A percentile compares a stretch with the other conserved stretches of the same genome.
phyloP scores from a whole-genome alignment of 2,113 vertebrate genomes.

The Pristiophorus japonicus region DNA sequence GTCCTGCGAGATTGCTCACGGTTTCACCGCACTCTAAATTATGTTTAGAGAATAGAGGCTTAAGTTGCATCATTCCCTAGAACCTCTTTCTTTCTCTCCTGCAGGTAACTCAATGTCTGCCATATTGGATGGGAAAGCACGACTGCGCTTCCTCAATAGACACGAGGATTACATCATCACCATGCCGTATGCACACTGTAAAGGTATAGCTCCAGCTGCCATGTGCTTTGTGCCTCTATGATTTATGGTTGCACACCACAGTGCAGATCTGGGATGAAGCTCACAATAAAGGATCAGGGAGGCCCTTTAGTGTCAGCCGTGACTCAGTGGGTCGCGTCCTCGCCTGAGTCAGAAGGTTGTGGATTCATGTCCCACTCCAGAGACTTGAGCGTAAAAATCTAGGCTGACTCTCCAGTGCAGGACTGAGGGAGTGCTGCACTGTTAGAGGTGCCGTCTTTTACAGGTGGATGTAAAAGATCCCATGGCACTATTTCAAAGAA shows the following conservation, averaged over 20 bases:
- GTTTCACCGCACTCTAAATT: background rate
- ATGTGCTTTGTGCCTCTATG: too few species aligned
- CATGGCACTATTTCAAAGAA: too few species aligned
- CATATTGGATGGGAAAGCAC: constrained; percentile 83
- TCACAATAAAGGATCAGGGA: background rate
- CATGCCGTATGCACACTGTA: constrained; percentile 95
- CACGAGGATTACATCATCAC: constrained; percentile 86
- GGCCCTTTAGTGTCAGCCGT: background rate
- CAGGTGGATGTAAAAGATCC: too few species aligned
- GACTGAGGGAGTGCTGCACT: too few species aligned
- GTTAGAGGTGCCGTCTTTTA: too few species aligned
- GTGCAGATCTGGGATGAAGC: background rate
- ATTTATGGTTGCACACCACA: background rate
- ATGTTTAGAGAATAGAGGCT: background rate
- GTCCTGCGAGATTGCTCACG: background rate
- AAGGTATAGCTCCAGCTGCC: constrained; percentile 60
- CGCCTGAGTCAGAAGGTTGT: too few species aligned
- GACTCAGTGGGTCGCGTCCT: background rate
- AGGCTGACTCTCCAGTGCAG: too few species aligned
- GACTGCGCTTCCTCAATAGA: constrained; percentile 69
- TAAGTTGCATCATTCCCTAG: background rate
- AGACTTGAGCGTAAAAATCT: too few species aligned
- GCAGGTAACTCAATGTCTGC: constrained; percentile 90
- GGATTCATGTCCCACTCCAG: too few species aligned
- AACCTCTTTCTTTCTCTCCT: constrained; percentile 40